Evolutionary conservation across 2,888 invertebrate species (phyloP).

Genomic region (Drosophila kuntzei): DNA sequence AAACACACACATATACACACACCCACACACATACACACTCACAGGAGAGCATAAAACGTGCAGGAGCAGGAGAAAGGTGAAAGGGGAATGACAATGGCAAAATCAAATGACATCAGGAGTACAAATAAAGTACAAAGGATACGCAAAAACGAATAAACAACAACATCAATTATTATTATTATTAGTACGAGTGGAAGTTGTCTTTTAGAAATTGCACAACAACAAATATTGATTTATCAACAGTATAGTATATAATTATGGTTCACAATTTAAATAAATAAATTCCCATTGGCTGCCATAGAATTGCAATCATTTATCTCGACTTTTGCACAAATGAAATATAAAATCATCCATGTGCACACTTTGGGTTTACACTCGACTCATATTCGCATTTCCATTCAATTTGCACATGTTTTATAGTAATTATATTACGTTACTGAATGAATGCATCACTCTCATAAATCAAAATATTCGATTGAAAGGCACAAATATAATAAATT

Average conservation of each 20-base stretch:
- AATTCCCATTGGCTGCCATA: constrained; percentile 4
- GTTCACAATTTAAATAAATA: constrained; percentile 9
- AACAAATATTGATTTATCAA: constrained; percentile 10
- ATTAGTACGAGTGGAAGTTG: not conserved
- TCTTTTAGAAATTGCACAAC: not conserved
- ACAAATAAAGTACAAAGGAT: constrained; percentile 22
- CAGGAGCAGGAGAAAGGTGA: constrained; percentile 15
- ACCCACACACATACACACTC: not conserved
- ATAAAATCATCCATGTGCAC: constrained; percentile 21
- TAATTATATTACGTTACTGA: constrained; percentile 16
- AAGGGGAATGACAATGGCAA: constrained; percentile 12
- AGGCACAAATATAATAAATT: constrained; percentile 4
- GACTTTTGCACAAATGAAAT: constrained; percentile 25
- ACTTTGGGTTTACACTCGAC: constrained; percentile 2
- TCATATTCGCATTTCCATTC: constrained; percentile 8
- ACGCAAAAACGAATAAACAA: constrained; percentile 20
- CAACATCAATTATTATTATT: constrained; percentile 4
- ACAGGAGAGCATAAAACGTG: constrained; percentile 21
- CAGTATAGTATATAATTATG: constrained; percentile 6
- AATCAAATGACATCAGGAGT: constrained; percentile 20
- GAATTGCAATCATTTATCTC: constrained; percentile 23
- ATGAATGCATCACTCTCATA: constrained; percentile 3
- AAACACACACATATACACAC: constrained; percentile 12
- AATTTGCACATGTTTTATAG: constrained; percentile 13
- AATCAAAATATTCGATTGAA: constrained; percentile 11